phyloP scores from a whole-genome alignment of 2,888 invertebrate genomes.

The Cartodere bifasciata region DNA sequence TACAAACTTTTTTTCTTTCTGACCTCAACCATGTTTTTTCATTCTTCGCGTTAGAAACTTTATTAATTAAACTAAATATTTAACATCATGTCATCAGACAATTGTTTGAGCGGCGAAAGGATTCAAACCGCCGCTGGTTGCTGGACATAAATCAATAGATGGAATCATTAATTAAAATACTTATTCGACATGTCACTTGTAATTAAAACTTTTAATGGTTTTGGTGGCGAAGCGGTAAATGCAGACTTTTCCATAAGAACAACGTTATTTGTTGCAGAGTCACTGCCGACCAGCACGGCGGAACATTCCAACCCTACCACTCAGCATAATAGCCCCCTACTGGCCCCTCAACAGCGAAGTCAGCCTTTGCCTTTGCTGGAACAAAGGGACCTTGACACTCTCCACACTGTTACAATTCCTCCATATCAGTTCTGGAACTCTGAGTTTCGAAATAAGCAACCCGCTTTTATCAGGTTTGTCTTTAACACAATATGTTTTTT shows the following conservation, averaged over 20 bases:
- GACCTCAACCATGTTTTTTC: too few species aligned
- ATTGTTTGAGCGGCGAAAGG: too few species aligned
- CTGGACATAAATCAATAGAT: too few species aligned
- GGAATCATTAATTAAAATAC: too few species aligned
- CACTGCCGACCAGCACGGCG: constrained; percentile 56
- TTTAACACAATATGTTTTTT: too few species aligned
- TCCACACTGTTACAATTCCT: constrained; percentile 73
- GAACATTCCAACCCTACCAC: constrained; percentile 50
- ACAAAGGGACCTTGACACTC: constrained; percentile 71
- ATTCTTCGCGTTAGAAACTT: too few species aligned
- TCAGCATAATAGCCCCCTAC: constrained; percentile 45
- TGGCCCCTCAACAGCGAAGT: constrained; percentile 59
- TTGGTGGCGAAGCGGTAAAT: neutral
- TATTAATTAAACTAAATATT: too few species aligned
- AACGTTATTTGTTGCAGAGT: constrained; percentile 45
- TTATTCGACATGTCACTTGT: constrained; percentile 1
- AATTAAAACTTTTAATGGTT: constrained; percentile 1
- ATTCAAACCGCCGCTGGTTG: too few species aligned
- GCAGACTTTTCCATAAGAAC: neutral
- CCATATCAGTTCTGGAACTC: constrained; percentile 91
- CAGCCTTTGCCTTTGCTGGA: constrained; percentile 55
- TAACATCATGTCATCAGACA: too few species aligned
- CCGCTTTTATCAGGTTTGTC: constrained; percentile 71
- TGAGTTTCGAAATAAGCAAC: constrained; percentile 83
- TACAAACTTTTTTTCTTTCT: too few species aligned